Evolutionary conservation across 2,797 vertebrate genomes (phyloP).

Genomic region (Champsocephalus esox): DNA sequence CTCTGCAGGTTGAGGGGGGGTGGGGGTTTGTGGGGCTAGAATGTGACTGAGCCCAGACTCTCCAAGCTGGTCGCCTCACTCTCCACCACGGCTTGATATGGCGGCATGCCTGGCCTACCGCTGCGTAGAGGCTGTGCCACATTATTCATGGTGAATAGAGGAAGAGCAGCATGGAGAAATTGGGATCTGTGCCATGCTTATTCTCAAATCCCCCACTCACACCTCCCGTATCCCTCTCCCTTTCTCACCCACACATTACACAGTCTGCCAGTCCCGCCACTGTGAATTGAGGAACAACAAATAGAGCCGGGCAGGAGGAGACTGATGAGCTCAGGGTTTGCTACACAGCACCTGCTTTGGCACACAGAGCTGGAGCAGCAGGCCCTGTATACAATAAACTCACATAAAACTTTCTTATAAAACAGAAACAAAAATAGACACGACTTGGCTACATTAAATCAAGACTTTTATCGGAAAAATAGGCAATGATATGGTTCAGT

Average conservation of each 20-base stretch:
- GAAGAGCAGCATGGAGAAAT: slow-evolving; percentile 87
- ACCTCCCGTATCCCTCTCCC: slow-evolving; percentile 85
- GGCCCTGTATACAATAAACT: slow-evolving; percentile 41
- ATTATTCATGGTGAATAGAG: slow-evolving; percentile 90
- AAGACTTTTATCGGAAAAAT: not conserved
- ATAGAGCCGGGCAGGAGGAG: slow-evolving; percentile 65
- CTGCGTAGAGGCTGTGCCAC: slow-evolving; percentile 85
- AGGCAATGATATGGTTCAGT: not conserved
- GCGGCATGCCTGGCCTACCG: slow-evolving; percentile 68
- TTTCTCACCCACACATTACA: slow-evolving; percentile 68
- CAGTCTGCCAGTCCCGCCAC: slow-evolving; percentile 68
- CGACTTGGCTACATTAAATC: slow-evolving; percentile 4
- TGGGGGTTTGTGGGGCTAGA: slow-evolving; percentile 78
- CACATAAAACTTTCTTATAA: slow-evolving; percentile 46
- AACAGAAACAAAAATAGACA: slow-evolving; percentile 9
- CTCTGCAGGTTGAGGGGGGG: slow-evolving; percentile 90
- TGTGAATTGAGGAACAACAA: slow-evolving; percentile 75
- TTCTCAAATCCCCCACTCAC: slow-evolving; percentile 85
- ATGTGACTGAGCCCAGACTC: slow-evolving; percentile 84
- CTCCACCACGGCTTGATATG: slow-evolving; percentile 68
- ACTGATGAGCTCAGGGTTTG: slow-evolving; percentile 70
- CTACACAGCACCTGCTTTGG: slow-evolving; percentile 67
- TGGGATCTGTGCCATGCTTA: slow-evolving; percentile 87
- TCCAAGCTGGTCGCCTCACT: slow-evolving; percentile 63
- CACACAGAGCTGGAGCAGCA: slow-evolving; percentile 46